phyloP scores from a whole-genome alignment of 2,888 invertebrate species.

The Elmis aenea region DNA sequence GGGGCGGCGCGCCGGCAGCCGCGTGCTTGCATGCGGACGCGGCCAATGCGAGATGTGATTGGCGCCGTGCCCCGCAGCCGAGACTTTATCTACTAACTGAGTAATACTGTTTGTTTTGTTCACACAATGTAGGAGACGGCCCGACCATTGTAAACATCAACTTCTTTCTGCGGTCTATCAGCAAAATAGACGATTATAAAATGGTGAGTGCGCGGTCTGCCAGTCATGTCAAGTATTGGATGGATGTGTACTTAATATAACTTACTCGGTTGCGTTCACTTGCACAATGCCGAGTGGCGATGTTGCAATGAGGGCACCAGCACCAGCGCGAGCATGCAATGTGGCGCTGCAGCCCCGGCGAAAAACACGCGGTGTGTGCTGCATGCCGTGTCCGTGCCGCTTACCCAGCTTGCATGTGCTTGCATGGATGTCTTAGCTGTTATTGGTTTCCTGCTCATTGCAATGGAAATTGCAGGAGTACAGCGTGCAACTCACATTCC shows the following conservation, averaged over 20 bases:
- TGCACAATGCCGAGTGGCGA: conserved; percentile 40
- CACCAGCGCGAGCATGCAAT: conserved; percentile 44
- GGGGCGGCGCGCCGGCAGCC: conserved; percentile 29
- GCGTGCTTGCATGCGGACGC: conserved; percentile 37
- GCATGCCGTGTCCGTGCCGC: conserved; percentile 14
- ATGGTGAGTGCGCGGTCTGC: conserved; percentile 78
- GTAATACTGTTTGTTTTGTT: conserved; percentile 45
- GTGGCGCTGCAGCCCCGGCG: conserved; percentile 37
- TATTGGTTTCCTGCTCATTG: conserved; percentile 15
- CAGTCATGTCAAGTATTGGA: conserved; percentile 48
- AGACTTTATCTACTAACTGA: conserved; percentile 24
- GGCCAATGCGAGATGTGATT: conserved; percentile 45
- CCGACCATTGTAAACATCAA: conserved; percentile 89
- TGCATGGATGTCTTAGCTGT: conserved; percentile 16
- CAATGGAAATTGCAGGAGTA: conserved; percentile 74
- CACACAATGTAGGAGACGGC: conserved; percentile 64
- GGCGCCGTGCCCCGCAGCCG: conserved; percentile 41
- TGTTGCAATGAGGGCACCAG: conserved; percentile 47
- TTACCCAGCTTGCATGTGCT: conserved; percentile 24
- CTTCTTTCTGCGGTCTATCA: conserved; percentile 95
- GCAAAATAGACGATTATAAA: conserved; percentile 98
- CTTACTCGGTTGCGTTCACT: conserved; percentile 38
- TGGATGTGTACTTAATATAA: conserved; percentile 29
- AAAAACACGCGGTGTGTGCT: conserved; percentile 28
- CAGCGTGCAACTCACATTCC: conserved; percentile 94